Evolutionary conservation across 2,113 vertebrate species (phyloP).

Genomic region (Gnathonemus longibarbis): DNA sequence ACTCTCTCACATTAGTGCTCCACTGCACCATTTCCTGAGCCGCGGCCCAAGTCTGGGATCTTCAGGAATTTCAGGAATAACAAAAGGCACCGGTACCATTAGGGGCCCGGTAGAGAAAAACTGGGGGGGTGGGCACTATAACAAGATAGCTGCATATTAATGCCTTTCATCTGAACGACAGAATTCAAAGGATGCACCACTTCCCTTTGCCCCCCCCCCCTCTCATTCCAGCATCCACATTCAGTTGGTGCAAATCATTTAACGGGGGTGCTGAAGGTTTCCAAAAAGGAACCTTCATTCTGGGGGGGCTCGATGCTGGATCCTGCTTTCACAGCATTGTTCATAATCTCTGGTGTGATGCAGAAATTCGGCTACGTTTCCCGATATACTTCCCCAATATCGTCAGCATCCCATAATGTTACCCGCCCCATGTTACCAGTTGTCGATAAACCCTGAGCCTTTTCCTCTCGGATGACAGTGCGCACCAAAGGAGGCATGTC

Average conservation of each 20-base stretch:
- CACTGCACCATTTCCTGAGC: neutral
- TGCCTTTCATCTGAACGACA: neutral
- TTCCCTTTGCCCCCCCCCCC: neutral
- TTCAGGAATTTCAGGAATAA: conserved; percentile 1
- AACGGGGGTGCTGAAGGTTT: neutral
- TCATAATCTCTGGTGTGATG: neutral
- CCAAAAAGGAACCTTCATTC: neutral
- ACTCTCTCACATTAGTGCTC: neutral
- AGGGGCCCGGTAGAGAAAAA: neutral
- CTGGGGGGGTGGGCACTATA: neutral
- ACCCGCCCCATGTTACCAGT: neutral
- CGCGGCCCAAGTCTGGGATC: neutral
- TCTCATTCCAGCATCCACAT: neutral
- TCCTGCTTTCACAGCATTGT: neutral
- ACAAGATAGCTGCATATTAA: conserved; percentile 3
- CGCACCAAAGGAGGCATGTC: neutral
- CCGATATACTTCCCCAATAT: neutral
- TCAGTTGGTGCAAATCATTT: neutral
- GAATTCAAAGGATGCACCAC: neutral
- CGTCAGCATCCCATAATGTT: neutral
- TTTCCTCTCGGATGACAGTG: neutral
- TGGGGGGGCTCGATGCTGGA: neutral
- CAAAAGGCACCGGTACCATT: neutral
- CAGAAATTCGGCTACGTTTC: neutral
- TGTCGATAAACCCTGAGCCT: neutral